phyloP scores from a whole-genome alignment of 2,113 vertebrate species.

The Cryptoleucopteryx plumbea region DNA sequence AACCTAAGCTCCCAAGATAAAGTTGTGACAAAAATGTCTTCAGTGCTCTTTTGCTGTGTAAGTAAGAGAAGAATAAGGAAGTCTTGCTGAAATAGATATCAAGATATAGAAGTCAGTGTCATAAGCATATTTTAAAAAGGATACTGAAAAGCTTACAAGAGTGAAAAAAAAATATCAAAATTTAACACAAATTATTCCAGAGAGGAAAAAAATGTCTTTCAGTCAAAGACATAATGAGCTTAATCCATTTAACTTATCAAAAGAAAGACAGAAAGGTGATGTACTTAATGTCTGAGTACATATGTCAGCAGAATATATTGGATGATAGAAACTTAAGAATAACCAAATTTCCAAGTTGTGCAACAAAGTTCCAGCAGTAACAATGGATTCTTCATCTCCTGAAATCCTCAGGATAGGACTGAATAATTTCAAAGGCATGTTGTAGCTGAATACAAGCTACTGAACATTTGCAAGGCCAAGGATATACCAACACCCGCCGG shows the following conservation, averaged over 20 bases:
- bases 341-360: neutral
- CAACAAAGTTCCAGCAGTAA: neutral
- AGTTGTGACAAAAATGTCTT: neutral
- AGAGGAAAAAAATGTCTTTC: neutral
- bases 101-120: neutral
- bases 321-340: neutral
- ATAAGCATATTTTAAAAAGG: neutral
- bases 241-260: neutral
- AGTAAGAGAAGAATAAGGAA: neutral
- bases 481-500: accelerated
- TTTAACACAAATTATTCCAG: neutral
- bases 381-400: neutral
- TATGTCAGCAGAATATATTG: neutral
- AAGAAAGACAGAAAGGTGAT: neutral
- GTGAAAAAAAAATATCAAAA: neutral
- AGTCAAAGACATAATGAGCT: neutral
- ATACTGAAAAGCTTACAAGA: neutral
- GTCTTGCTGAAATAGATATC: neutral
- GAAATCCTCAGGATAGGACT: neutral
- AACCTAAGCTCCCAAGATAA: neutral
- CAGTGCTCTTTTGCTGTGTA: neutral
- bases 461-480: neutral
- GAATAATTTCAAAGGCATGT: neutral
- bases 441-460: neutral
- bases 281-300: neutral